Conservation (phyloP, 2,113 vertebrate genomes). For the Ciconia stormi region DNA sequence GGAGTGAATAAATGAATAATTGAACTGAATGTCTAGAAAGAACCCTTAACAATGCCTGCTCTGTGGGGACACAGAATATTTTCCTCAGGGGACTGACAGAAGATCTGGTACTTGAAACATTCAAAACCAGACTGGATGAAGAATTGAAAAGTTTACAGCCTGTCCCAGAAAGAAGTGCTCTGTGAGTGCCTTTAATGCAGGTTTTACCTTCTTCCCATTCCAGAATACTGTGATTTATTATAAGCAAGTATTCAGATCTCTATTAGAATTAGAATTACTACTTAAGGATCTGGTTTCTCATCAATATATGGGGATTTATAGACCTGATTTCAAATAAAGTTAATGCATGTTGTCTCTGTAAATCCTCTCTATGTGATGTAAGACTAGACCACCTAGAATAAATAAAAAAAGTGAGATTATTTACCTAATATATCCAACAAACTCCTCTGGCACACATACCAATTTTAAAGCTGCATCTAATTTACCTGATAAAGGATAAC, state of each 20-base stretch:
- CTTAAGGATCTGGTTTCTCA: not conserved
- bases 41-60: conserved; percentile 8
- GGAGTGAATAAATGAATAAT: conserved; percentile 61
- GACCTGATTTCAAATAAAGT: conserved; percentile 16
- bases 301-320: conserved; percentile 3
- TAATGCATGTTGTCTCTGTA: not conserved
- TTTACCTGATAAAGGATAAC: conserved; percentile 46
- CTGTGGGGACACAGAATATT: conserved; percentile 8
- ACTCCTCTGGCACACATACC: not conserved
- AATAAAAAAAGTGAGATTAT: not conserved
- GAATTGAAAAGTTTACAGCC: conserved; percentile 28
- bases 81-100: conserved; percentile 32
- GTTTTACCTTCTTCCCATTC: not conserved
- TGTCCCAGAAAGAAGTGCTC: not conserved
- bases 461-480: conserved; percentile 24
- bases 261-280: conserved; percentile 24
- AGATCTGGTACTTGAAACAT: conserved; percentile 31
- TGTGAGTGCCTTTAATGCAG: not conserved
- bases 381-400: conserved; percentile 19
- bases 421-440: conserved; percentile 5
- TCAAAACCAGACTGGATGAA: not conserved
- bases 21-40: conserved; percentile 43
- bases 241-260: not conserved
- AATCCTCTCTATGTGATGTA: not conserved
- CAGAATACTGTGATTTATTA: not conserved